Percentiles rank a stretch among this genome's conserved stretches.
These are phyloP conservation scores for Myotis davidii DNA, from an alignment of 2,113 vertebrate genomes.

Conservation along the genomic window DNA sequence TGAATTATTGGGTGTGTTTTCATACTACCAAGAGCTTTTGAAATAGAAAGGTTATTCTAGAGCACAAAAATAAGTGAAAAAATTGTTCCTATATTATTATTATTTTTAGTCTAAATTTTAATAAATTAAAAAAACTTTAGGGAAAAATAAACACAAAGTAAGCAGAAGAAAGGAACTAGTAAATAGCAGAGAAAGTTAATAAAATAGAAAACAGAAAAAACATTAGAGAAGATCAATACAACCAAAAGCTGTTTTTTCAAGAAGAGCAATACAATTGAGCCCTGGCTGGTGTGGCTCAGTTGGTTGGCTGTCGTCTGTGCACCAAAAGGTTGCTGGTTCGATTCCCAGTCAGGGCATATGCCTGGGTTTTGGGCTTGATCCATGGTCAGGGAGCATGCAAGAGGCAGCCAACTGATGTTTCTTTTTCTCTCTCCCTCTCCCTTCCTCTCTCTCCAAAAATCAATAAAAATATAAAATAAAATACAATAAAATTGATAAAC, in stretches of 20 bases:
- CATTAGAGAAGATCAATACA: background rate
- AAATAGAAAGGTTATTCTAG: conserved; percentile 26
- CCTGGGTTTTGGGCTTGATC: no score
- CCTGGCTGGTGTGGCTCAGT: no score
- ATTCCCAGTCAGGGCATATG: no score
- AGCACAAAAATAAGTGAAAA: conserved; percentile 39
- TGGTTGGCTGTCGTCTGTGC: no score
- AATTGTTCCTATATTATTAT: background rate
- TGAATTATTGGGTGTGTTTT: background rate
- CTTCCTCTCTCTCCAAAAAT: no score
- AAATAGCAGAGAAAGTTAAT: background rate
- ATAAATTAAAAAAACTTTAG: background rate
- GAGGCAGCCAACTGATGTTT: no score
- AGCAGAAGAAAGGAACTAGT: background rate
- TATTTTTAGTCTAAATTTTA: background rate
- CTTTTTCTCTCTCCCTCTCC: no score
- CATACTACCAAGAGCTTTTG: background rate
- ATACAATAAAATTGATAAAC: background rate
- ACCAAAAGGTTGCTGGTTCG: no score
- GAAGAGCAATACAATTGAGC: background rate
- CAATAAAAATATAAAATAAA: no score
- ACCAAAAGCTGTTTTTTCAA: background rate
- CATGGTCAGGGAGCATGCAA: no score
- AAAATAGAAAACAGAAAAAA: conserved; percentile 1
- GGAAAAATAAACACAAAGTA: conserved; percentile 14